These are phyloP conservation scores for Hetaerina titia DNA, from an alignment of 2,888 invertebrate species.

Conservation along the genomic window DNA sequence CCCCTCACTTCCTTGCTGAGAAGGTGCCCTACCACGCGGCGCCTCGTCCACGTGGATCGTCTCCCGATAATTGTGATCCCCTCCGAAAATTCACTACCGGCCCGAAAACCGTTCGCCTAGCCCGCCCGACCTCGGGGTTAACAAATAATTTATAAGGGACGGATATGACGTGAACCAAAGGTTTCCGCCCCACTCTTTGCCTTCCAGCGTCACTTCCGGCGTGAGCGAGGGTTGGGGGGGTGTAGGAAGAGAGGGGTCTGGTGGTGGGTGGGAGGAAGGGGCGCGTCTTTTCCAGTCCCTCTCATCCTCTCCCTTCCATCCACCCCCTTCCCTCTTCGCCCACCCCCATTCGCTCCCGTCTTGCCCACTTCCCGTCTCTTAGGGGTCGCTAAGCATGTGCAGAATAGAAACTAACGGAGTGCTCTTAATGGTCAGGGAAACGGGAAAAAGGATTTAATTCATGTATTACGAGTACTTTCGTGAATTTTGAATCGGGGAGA, in stretches of 20 bases:
- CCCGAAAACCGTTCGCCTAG: background rate
- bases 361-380: background rate
- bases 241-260: background rate
- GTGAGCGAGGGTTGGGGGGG: background rate
- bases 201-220: conserved; percentile 40
- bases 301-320: background rate
- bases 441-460: background rate
- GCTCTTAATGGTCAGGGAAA: background rate
- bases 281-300: background rate
- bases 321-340: background rate
- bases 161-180: conserved; percentile 45
- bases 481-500: no score
- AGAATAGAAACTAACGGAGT: background rate
- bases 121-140: background rate
- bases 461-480: no score
- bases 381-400: background rate
- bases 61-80: background rate
- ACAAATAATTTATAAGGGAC: conserved; percentile 18
- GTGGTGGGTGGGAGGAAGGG: background rate
- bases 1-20: background rate
- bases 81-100: background rate
- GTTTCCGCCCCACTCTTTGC: conserved; percentile 36
- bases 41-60: background rate
- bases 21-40: background rate
- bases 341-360: background rate